Evolutionary conservation across 2,888 invertebrate species (phyloP).

Genomic region (Coremacera marginata): DNA sequence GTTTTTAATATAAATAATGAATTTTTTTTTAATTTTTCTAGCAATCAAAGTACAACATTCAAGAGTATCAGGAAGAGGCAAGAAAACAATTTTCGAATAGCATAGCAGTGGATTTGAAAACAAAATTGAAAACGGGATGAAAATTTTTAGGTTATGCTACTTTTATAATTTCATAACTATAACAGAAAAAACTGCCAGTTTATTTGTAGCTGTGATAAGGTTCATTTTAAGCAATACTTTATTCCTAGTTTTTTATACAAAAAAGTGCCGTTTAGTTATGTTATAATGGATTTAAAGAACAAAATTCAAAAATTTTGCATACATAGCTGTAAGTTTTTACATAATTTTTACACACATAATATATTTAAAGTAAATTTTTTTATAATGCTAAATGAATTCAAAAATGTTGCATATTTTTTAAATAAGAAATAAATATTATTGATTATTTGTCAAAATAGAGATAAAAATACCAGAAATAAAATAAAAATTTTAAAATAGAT

Average conservation of each 20-base stretch:
- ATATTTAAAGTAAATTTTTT: background rate
- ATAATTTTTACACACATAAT: background rate
- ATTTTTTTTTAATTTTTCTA: conserved; percentile 47
- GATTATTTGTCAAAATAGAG: too few relatives aligned
- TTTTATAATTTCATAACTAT: background rate
- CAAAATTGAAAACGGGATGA: conserved; percentile 56
- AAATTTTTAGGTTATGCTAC: background rate
- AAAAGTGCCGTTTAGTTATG: conserved; percentile 16
- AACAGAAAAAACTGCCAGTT: conserved; percentile 25
- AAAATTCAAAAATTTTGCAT: background rate
- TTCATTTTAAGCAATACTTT: background rate
- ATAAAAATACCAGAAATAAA: too few relatives aligned
- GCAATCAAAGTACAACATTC: conserved; percentile 66
- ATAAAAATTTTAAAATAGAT: too few relatives aligned
- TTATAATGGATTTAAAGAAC: background rate
- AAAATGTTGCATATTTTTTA: background rate
- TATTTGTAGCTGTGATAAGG: conserved; percentile 29
- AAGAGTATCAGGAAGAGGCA: conserved; percentile 63
- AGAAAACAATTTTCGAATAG: conserved; percentile 65
- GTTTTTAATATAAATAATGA: conserved; percentile 12
- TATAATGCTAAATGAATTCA: background rate
- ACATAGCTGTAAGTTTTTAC: background rate
- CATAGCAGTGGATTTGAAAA: conserved; percentile 60
- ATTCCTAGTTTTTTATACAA: background rate
- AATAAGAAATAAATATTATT: too few relatives aligned